These are phyloP conservation scores for Macquaria ambigua DNA, from an alignment of 2,113 vertebrate species.

Conservation along the genomic window DNA sequence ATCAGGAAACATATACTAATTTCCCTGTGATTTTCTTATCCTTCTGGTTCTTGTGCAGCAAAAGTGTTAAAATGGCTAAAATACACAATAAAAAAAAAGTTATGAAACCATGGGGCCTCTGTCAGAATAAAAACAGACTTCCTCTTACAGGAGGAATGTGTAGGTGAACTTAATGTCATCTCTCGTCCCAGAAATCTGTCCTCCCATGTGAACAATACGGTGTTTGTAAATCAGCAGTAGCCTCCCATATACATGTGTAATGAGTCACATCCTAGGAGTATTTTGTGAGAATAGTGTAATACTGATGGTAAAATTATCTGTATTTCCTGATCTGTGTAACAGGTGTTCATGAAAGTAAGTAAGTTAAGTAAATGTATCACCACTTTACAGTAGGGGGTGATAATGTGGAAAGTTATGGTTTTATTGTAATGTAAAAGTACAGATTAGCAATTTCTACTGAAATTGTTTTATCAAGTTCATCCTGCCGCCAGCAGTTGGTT, in stretches of 20 bases:
- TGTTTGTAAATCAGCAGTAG: not conserved
- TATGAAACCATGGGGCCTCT: not conserved
- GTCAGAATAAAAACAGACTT: not conserved
- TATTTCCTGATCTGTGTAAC: not conserved
- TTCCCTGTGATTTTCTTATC: not conserved
- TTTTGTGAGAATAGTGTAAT: not conserved
- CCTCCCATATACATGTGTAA: not conserved
- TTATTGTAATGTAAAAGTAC: not conserved
- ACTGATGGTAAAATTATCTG: no score
- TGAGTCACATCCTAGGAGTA: constrained; percentile 2
- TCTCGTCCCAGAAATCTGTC: not conserved
- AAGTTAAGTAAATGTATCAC: not conserved
- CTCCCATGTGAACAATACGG: not conserved
- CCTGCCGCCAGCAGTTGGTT: no score
- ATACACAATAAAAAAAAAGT: not conserved
- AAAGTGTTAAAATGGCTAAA: not conserved
- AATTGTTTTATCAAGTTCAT: not conserved
- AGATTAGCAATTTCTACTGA: not conserved
- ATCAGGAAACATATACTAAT: constrained; percentile 23
- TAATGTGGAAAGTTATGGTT: not conserved
- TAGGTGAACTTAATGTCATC: not conserved
- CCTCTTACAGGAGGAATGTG: not conserved
- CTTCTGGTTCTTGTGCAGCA: not conserved
- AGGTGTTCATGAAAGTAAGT: not conserved
- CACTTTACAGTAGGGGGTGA: not conserved